Evolutionary conservation across 2,113 vertebrate species (phyloP), one percentile per base, ranked within the genome.

Genomic region (Scolopax mira): DNA sequence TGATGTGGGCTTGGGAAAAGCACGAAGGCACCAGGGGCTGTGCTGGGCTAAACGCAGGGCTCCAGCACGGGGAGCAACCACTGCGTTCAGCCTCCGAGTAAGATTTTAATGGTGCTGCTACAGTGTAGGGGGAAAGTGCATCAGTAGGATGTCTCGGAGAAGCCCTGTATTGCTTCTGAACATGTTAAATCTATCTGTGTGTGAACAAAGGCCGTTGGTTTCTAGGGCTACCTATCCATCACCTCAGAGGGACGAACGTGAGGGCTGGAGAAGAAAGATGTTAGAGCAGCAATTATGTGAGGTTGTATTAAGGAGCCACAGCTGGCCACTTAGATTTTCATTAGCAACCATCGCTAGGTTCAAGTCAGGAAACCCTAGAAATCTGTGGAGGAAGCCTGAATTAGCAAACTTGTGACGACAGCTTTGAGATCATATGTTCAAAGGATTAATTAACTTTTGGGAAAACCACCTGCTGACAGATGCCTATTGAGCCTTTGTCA

Each of bases 291-390:
- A 85, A 69, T 94, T 89, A 85, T 0, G 1, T 39, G 57, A 77
- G 74, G 58, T 62, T 57, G 69, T 69, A 81, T 82, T 79, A 93
- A 96, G 83, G 90, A 96, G 92, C 46, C 94, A 85, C 95, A 96
- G 92, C 88, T 97, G 92, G 94, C 79, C 95, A 93, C 94, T 95
- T 85, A 90, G 83, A 73, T 93, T 85, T 46, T 88, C 80, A 75
- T 94, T 96, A 96, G 31, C 8, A 86, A 33, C 85, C 72, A 74
- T 66, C 4, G 11, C 93, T 64, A 21, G 67, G 58, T 69, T 87
- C 0, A 0, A 75, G 70, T 92, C 62, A 18, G 94, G 90, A 95
- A 96, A 94, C 66, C 73, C 49, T 86, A 93, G 86, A 96, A 94
- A 94, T 89, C 85, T 93, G 83, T 66, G 0, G 31, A 93, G 85